These are phyloP conservation scores for Callaeas wilsoni DNA, from an alignment of 2,113 vertebrate genomes.

Conservation along the genomic window DNA sequence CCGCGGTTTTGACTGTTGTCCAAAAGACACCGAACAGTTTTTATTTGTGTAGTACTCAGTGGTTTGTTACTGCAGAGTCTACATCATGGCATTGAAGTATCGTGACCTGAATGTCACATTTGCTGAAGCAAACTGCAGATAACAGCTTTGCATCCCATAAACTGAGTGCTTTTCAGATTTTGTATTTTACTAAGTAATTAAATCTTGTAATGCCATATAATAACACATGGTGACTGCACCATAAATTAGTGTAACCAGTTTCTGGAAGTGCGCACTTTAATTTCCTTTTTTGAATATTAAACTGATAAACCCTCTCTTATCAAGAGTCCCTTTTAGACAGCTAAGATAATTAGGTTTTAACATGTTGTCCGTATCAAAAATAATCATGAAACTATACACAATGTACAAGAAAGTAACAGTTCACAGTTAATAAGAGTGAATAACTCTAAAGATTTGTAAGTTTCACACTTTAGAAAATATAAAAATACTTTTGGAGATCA, in stretches of 20 bases:
- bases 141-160: background rate
- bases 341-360: background rate
- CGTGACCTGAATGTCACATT: background rate
- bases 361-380: background rate
- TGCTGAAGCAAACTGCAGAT: background rate
- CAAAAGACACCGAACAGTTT: background rate
- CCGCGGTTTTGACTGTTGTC: background rate
- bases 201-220: background rate
- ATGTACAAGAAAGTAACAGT: background rate
- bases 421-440: background rate
- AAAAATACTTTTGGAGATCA: background rate
- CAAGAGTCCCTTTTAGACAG: background rate
- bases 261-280: slow-evolving; percentile 39
- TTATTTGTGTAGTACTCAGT: background rate
- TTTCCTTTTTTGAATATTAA: background rate
- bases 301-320: background rate
- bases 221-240: background rate
- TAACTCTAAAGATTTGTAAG: background rate
- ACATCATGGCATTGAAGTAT: background rate
- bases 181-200: background rate
- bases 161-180: background rate
- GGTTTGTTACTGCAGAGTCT: background rate
- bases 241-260: background rate
- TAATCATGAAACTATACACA: background rate
- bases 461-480: background rate